phyloP scores from a whole-genome alignment of 2,888 invertebrate species.

The Drosophila aldrichi region DNA sequence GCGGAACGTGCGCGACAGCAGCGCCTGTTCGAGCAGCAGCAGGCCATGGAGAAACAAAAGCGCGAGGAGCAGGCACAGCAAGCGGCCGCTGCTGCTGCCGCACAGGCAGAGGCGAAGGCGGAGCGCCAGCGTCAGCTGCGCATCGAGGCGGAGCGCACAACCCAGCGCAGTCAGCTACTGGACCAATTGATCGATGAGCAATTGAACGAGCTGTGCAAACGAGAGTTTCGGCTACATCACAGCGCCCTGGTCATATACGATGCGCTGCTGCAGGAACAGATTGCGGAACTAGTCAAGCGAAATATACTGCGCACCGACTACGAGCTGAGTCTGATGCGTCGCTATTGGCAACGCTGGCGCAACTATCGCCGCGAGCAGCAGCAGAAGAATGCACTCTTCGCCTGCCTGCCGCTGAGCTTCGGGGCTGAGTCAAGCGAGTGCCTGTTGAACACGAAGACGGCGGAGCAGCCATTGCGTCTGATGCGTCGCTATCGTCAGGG shows the following conservation, averaged over 20 bases:
- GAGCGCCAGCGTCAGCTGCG: conserved; percentile 1
- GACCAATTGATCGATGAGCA: conserved; percentile 12
- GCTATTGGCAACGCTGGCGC: conserved; percentile 86
- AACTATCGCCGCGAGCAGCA: conserved; percentile 83
- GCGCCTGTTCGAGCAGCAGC: conserved; percentile 16
- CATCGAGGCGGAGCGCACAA: background rate
- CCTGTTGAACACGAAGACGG: conserved; percentile 66
- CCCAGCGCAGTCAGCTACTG: background rate
- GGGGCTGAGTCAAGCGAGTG: conserved; percentile 77
- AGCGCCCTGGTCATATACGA: conserved; percentile 15
- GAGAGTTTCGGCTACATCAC: conserved; percentile 23
- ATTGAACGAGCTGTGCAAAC: conserved; percentile 13
- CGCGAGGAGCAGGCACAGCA: background rate
- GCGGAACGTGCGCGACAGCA: conserved; percentile 30
- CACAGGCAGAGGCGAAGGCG: background rate
- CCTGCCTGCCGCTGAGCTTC: conserved; percentile 87
- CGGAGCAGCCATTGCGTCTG: conserved; percentile 82
- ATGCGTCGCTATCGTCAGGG: conserved; percentile 86
- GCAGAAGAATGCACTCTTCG: conserved; percentile 86
- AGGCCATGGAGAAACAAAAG: conserved; percentile 7
- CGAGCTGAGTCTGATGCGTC: conserved; percentile 81
- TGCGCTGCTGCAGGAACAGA: conserved; percentile 20
- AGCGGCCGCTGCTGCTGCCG: conserved; percentile 4
- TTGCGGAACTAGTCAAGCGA: background rate
- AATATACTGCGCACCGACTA: conserved; percentile 48